Base-by-base conservation (phyloP, 2,888 invertebrate genomes). In the Hirtodrosophila confusa region DNA sequence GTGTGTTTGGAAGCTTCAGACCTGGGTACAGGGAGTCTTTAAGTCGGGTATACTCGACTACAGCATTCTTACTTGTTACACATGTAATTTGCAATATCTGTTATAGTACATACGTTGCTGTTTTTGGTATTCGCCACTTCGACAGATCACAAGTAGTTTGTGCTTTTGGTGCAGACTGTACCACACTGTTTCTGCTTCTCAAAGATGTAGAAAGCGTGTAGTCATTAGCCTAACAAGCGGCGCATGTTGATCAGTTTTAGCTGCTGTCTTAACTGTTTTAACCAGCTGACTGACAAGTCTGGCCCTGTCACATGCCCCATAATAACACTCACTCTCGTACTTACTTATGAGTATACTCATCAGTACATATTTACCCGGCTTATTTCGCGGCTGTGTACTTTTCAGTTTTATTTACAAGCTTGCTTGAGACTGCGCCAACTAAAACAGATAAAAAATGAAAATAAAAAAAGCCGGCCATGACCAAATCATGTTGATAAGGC, bases 181-280 rank as follows among this genome's bases (percentile, higher is more conserved):
- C 80, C 41, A 10, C 24, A 27, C 10, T 50, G 12, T 8, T 12
- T 23, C 40, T 53, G 35, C 33, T 11, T 17, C 40, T 45, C 12
- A 39, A 33, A 54, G 74, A 63, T 57, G 74, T 78, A 80, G 82
- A 85, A 82, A 85, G 82, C 79, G 82, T 78, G 62, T 69, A 72
- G 67, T 76, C 69, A 76, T 82, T 76, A 76, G 79, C 51, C 54
- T 55, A 75, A 80, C 84, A 67, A 80, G 63, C 78, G 56, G 66
- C 67, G 55, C 84, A 83, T 80, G 72, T 43, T 63, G 58, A 54
- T 60, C 53, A 54, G 56, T n/a, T 68, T 73, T 67, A 55, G 58
- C 54, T 37, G 35, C 33, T 50, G 60, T 65, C 61, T 69, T 57
- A 47, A 65, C 37, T 44, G 40, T 48, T 64, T 64, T 40, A 62